These are phyloP conservation scores for Drosophila maculinotata DNA, from an alignment of 2,888 invertebrate genomes.

Conservation along the genomic window DNA sequence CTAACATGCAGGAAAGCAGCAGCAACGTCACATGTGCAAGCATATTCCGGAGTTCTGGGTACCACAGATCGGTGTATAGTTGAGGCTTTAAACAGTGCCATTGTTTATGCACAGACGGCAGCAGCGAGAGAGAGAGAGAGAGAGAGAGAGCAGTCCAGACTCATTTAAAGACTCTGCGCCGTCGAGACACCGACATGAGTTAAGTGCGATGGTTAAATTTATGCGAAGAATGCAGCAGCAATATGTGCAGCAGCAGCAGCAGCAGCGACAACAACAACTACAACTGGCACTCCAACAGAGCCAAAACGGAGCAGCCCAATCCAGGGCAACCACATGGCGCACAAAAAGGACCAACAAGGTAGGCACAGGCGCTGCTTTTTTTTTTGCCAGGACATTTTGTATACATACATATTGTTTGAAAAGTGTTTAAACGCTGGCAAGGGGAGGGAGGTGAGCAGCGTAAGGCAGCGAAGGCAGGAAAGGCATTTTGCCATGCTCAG, in stretches of 20 bases:
- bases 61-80: constrained; percentile 34
- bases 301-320: constrained; percentile 22
- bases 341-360: constrained; percentile 53
- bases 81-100: constrained; percentile 62
- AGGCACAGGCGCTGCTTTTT: constrained; percentile 8
- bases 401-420: constrained; percentile 33
- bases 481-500: constrained; percentile 52
- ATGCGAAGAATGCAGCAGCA: constrained; percentile 79
- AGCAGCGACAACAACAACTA: constrained; percentile 13
- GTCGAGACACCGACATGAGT: constrained; percentile 65
- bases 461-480: constrained; percentile 21
- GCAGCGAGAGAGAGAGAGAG: constrained; percentile 5
- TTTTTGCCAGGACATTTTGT: constrained; percentile 40
- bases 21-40: constrained; percentile 64
- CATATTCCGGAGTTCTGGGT: constrained; percentile 26
- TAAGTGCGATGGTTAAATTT: constrained; percentile 79
- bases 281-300: constrained; percentile 28
- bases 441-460: neutral
- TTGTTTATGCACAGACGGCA: constrained; percentile 51
- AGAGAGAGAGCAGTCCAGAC: constrained; percentile 45
- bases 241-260: constrained; percentile 66
- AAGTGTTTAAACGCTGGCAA: constrained; percentile 34
- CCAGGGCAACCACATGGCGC: constrained; percentile 44
- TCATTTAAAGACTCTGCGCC: constrained; percentile 65
- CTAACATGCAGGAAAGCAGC: too few species aligned